Evolutionary conservation across 2,888 invertebrate genomes (phyloP).

Genomic region (Byasa hedistus): DNA sequence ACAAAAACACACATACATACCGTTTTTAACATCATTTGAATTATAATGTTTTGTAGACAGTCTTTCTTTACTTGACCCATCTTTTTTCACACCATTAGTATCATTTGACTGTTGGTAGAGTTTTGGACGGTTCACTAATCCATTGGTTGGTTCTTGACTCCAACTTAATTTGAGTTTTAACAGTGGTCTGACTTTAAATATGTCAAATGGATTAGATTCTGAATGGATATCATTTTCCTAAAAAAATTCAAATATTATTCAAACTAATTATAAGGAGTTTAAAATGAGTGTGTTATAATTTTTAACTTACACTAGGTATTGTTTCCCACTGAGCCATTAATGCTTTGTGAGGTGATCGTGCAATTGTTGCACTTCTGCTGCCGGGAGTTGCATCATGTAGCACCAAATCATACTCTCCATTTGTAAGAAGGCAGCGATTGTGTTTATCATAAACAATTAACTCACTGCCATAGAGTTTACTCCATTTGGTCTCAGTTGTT

Average conservation of each 20-base stretch:
- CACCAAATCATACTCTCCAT: constrained; percentile 94
- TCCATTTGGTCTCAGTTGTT: constrained; percentile 67
- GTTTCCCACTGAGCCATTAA: constrained; percentile 81
- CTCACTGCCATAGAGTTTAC: constrained; percentile 86
- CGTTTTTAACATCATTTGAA: constrained; percentile 59
- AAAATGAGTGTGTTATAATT: neutral
- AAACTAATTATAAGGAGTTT: neutral
- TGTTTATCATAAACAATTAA: constrained; percentile 94
- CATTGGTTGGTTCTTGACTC: constrained; percentile 86
- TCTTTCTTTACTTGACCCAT: constrained; percentile 56
- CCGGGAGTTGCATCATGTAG: constrained; percentile 89
- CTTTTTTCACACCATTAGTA: constrained; percentile 62
- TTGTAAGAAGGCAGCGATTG: constrained; percentile 90
- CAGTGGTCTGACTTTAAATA: constrained; percentile 88
- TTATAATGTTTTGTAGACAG: constrained; percentile 52
- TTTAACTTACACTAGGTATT: constrained; percentile 76
- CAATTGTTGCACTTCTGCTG: constrained; percentile 69
- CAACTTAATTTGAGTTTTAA: constrained; percentile 92
- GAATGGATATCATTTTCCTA: constrained; percentile 67
- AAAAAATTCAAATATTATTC: constrained; percentile 32
- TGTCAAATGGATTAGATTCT: constrained; percentile 83
- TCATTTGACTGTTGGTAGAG: constrained; percentile 72
- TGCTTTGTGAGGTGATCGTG: constrained; percentile 73
- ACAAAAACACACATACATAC: constrained; percentile 38
- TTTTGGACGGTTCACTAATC: constrained; percentile 83